phyloP scores from a whole-genome alignment of 2,113 vertebrate genomes.

The Ahaetulla prasina region DNA sequence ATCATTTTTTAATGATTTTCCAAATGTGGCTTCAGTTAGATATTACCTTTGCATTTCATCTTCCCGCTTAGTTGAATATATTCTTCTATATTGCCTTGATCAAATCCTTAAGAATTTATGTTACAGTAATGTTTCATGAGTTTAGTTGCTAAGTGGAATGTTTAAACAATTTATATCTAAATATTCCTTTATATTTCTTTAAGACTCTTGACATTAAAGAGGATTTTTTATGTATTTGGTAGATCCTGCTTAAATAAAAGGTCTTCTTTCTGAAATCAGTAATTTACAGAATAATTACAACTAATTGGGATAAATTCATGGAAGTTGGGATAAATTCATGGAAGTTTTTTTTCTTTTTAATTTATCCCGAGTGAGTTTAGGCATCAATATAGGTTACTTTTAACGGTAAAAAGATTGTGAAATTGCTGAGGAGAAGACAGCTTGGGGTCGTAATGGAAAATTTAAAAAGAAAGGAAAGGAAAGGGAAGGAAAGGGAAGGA shows the following conservation, averaged over 20 bases:
- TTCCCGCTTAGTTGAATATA: background rate
- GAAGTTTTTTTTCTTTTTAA: background rate
- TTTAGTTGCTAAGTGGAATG: background rate
- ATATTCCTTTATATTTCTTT: background rate
- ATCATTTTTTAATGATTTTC: background rate
- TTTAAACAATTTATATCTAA: background rate
- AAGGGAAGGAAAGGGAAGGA: no score
- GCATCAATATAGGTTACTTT: background rate
- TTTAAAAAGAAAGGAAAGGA: no score
- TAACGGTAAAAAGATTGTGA: background rate
- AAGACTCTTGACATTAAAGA: background rate
- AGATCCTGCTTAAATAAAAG: background rate
- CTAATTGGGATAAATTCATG: background rate
- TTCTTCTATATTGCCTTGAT: background rate
- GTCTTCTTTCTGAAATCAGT: background rate
- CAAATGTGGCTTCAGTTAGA: background rate
- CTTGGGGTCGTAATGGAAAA: background rate
- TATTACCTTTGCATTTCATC: background rate
- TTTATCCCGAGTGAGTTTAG: background rate
- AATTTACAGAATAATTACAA: background rate
- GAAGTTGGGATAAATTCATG: background rate
- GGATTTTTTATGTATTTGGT: background rate
- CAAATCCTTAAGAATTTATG: background rate
- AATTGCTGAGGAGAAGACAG: background rate
- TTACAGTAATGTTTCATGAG: background rate